Evolutionary conservation across 2,888 invertebrate genomes (phyloP), one percentile per base, ranked within the genome.

Genomic region (Callimorpha dominula): DNA sequence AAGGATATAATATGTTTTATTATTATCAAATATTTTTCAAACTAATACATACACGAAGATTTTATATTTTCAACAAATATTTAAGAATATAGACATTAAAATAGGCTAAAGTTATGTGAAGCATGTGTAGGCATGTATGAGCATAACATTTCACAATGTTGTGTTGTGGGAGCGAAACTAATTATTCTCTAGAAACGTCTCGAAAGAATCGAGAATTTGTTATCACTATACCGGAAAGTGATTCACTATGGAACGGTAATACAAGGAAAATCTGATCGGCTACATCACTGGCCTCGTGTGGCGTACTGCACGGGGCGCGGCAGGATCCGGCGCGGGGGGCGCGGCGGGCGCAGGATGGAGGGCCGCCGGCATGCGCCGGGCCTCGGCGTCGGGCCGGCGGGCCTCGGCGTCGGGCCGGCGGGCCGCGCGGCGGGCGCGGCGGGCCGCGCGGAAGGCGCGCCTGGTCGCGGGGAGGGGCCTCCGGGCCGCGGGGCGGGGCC

Each of bases 361-460:
- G 70, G 65, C 46, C 70, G 46, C 12, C 65, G 65, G 64, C n/a
- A 17, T 4, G 70, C 52, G 57, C 63, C 70, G 68, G 78, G 86
- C 43, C 54, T 12, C n/a, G 20, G 79, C 68, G 74, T 62, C 74
- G 70, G 70, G 81, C 71, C 75, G 77, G 62, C 70, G 69, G 77
- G 86, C 83, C 85, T 82, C 82, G 70, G 71, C 66, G 76, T 86
- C 82, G 86, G 49, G 70, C 54, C 79, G 85, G 76, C 89, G 93
- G 54, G 54, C 20, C 54, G 50, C 12, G 42, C 40, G 0, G 67
- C 15, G 72, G 52, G 67, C 72, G 20, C 40, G 68, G 66, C 89
- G 93, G 57, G 46, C 54, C 54, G 42, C n/a, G 15, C 42, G 4
- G 68, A n/a, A 71, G 57, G 64, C 71, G 42, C 40, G 40, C 20